Evolutionary conservation across 2,888 invertebrate genomes (phyloP).

Genomic region (Acrocyrtus sp.): DNA sequence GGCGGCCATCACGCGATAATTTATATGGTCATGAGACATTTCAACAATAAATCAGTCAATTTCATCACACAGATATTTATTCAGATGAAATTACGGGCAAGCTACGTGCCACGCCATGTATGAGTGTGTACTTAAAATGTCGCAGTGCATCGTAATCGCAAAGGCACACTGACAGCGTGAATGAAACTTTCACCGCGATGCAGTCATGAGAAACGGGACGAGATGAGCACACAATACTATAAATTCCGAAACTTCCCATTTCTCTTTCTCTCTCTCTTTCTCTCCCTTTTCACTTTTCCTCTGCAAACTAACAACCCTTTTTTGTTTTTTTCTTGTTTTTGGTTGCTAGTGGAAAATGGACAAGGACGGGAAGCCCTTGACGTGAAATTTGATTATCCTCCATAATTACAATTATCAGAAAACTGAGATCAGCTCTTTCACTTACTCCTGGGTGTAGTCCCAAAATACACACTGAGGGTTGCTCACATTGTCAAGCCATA

Average conservation of each 20-base stretch:
- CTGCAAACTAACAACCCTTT: too few relatives aligned
- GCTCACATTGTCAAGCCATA: conserved; percentile 86
- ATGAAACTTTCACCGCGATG: too few relatives aligned
- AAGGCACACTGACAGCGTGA: background rate
- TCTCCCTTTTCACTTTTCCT: background rate
- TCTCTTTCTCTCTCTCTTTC: background rate
- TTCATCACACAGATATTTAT: conserved; percentile 17
- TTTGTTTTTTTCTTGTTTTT: too few relatives aligned
- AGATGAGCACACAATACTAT: background rate
- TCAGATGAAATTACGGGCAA: background rate
- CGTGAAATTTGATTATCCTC: conserved; percentile 2
- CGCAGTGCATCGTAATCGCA: background rate
- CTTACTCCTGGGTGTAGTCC: conserved; percentile 74
- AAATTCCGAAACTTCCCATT: too few relatives aligned
- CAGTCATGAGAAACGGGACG: background rate
- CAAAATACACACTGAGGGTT: conserved; percentile 94
- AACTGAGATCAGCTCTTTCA: conserved; percentile 34
- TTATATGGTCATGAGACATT: conserved; percentile 18
- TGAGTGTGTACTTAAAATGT: background rate
- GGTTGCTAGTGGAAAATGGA: too few relatives aligned
- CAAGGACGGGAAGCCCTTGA: background rate
- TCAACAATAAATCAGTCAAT: conserved; percentile 35
- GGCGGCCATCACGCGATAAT: conserved; percentile 13
- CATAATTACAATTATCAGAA: background rate
- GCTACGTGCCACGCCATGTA: background rate